Conservation (phyloP, 1,140 invertebrate species). For the Anagrus nilaparvatae region DNA sequence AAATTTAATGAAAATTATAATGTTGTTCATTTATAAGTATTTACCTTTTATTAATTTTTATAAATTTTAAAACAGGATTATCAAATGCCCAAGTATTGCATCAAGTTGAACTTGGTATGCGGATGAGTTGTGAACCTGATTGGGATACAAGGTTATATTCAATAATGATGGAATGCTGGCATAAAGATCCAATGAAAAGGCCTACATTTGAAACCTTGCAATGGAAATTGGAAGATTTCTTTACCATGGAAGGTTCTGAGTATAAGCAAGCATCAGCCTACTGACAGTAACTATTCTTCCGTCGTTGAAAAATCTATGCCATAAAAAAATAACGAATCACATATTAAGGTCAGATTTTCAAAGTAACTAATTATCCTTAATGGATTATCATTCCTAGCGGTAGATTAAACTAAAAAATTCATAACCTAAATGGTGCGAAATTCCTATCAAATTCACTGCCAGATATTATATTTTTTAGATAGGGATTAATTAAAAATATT, state of each 20-base stretch:
- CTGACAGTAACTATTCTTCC: no score
- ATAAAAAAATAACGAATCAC: no score
- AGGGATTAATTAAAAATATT: no score
- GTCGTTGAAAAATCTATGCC: no score
- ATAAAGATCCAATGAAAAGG: slow-evolving; percentile 95
- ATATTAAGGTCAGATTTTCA: no score
- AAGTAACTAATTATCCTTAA: no score
- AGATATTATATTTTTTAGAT: no score
- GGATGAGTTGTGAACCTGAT: slow-evolving; percentile 92
- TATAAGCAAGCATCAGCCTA: slow-evolving; percentile 96
- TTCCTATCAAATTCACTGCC: no score
- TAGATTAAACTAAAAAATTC: no score
- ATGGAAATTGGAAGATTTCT: slow-evolving; percentile 99
- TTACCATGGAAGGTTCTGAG: slow-evolving; percentile 94
- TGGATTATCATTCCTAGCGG: no score
- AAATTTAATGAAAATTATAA: background rate
- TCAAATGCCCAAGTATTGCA: slow-evolving; percentile 98
- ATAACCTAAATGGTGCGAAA: no score
- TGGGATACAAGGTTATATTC: slow-evolving; percentile 92
- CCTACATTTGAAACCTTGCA: slow-evolving; percentile 99
- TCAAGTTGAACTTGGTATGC: slow-evolving; percentile 97
- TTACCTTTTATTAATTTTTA: no score
- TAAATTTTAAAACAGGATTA: slow-evolving; percentile 78
- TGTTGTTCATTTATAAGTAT: background rate
- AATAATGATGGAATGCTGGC: slow-evolving; percentile 99